Conservation (phyloP, 2,797 vertebrate genomes). For the Melanotaenia parkinsoni region DNA sequence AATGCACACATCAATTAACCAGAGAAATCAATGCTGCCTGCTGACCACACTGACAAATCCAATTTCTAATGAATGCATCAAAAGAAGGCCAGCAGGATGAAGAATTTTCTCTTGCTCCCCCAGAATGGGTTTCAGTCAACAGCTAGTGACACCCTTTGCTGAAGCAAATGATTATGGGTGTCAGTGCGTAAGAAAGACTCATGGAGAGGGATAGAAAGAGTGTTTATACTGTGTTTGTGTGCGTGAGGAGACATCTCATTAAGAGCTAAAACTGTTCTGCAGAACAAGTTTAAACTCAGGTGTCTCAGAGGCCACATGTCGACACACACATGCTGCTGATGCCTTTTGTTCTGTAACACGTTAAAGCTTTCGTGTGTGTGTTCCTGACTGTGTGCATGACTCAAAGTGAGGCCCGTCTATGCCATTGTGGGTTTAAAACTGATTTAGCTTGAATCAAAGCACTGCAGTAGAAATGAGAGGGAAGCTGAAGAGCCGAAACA, state of each 20-base stretch:
- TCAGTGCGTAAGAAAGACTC: constrained; percentile 1
- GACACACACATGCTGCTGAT: constrained; percentile 13
- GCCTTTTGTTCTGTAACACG: constrained; percentile 21
- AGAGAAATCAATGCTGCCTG: constrained; percentile 42
- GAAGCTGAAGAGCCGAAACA: constrained; percentile 55
- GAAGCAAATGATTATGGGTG: constrained; percentile 2
- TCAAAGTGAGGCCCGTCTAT: constrained; percentile 46
- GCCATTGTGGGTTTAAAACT: constrained; percentile 49
- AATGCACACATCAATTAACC: constrained; percentile 53
- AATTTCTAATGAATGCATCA: constrained; percentile 52
- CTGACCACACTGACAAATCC: constrained; percentile 52
- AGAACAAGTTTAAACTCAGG: constrained; percentile 31
- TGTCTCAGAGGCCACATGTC: constrained; percentile 38
- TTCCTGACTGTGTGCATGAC: background rate
- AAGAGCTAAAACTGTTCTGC: constrained; percentile 41
- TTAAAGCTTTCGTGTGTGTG: constrained; percentile 11
- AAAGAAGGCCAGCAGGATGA: constrained; percentile 38
- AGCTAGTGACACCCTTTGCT: constrained; percentile 11
- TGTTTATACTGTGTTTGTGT: constrained; percentile 17
- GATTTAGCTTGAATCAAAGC: constrained; percentile 62
- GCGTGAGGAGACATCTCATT: constrained; percentile 57
- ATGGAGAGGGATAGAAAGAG: constrained; percentile 4
- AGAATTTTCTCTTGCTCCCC: constrained; percentile 31
- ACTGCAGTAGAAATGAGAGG: constrained; percentile 58
- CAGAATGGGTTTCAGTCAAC: constrained; percentile 19